Percentiles rank a stretch among this genome's conserved stretches.
Evolutionary conservation across 2,888 invertebrate species (phyloP).

Genomic region (Euproctis similis): DNA sequence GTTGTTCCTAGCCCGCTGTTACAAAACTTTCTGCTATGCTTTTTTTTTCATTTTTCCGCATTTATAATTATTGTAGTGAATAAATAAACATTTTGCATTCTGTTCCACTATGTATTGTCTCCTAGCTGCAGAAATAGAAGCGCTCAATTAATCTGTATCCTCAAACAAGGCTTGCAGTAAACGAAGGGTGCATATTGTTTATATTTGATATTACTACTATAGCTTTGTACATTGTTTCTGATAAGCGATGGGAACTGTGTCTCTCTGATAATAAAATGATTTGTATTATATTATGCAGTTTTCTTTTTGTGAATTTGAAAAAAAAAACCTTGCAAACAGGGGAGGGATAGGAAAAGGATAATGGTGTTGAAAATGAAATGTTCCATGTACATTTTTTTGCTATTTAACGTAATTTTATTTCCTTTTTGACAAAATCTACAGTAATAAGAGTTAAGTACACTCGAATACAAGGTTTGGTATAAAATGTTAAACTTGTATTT

Average conservation of each 20-base stretch:
- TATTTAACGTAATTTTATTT: slow-evolving; percentile 74
- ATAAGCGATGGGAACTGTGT: slow-evolving; percentile 83
- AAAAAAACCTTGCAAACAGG: not conserved
- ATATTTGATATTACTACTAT: slow-evolving; percentile 78
- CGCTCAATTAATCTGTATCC: slow-evolving; percentile 75
- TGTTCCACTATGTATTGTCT: slow-evolving; percentile 64
- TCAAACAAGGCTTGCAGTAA: slow-evolving; percentile 74
- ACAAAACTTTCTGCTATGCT: slow-evolving; percentile 60
- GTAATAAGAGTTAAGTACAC: slow-evolving; percentile 72
- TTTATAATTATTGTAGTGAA: slow-evolving; percentile 67
- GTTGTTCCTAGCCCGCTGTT: slow-evolving; percentile 26
- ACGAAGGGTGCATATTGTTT: slow-evolving; percentile 77
- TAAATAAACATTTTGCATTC: slow-evolving; percentile 71
- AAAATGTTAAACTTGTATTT: slow-evolving; percentile 73
- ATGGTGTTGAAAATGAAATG: not conserved
- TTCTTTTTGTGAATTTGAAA: slow-evolving; percentile 28
- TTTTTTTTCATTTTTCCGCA: slow-evolving; percentile 65
- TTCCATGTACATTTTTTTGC: slow-evolving; percentile 31
- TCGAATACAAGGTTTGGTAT: slow-evolving; percentile 74
- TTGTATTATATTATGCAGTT: slow-evolving; percentile 77
- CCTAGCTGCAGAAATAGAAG: slow-evolving; percentile 70
- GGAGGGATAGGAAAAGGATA: not conserved
- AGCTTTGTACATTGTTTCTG: slow-evolving; percentile 83
- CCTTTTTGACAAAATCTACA: slow-evolving; percentile 72
- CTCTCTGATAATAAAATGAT: slow-evolving; percentile 82